A percentile compares a stretch with the other conserved stretches of the same genome.
These are phyloP conservation scores for Chrysoperla carnea DNA, from an alignment of 1,140 invertebrate species.

Conservation along the genomic window DNA sequence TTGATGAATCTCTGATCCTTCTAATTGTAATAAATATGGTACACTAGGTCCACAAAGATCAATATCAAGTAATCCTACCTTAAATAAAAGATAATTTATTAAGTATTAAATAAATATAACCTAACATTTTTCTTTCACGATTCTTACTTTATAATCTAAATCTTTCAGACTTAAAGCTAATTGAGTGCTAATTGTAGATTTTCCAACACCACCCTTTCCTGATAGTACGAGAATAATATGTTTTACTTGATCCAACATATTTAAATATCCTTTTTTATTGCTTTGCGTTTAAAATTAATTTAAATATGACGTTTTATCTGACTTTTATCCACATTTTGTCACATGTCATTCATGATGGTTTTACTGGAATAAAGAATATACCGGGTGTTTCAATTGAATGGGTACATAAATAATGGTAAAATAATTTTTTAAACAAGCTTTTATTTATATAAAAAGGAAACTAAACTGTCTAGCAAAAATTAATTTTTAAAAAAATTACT, in stretches of 20 bases:
- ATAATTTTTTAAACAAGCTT: no score
- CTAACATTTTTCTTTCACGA: neutral
- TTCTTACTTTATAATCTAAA: conserved; percentile 60
- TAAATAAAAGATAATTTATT: conserved; percentile 12
- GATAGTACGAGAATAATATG: conserved; percentile 85
- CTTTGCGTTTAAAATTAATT: no score
- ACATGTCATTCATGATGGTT: no score
- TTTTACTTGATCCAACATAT: conserved; percentile 52
- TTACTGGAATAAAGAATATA: neutral
- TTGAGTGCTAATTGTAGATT: conserved; percentile 82
- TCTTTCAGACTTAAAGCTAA: conserved; percentile 68
- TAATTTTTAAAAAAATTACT: no score
- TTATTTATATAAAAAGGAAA: no score
- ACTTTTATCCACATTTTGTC: no score
- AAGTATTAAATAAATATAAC: neutral
- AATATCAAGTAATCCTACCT: conserved; percentile 78
- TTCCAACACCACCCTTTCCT: conserved; percentile 96
- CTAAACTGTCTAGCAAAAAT: no score
- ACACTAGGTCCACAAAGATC: conserved; percentile 86
- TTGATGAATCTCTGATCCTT: conserved; percentile 74
- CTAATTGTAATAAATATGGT: conserved; percentile 46
- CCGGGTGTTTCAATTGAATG: neutral
- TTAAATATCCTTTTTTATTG: neutral
- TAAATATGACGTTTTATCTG: no score
- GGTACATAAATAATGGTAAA: neutral